A percentile compares a stretch with the other conserved stretches of the same genome.
Evolutionary conservation across 1,140 invertebrate genomes (phyloP).

Genomic region (Bathynomus jamesi): DNA sequence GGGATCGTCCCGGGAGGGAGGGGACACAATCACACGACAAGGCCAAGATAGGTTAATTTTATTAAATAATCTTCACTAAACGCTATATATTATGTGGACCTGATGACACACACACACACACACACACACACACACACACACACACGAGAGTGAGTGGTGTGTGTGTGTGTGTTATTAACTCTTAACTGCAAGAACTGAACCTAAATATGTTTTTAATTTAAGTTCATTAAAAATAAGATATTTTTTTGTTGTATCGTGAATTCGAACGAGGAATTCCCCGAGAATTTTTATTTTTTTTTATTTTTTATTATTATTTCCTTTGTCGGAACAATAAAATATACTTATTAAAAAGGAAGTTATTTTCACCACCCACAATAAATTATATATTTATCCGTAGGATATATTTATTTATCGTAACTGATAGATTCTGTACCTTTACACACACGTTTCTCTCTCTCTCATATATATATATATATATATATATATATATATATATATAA

Average conservation of each 20-base stretch:
- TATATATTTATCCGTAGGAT: neutral
- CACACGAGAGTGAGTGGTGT: no score
- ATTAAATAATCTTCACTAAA: no score
- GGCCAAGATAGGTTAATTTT: no score
- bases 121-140: neutral
- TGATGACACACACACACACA: neutral
- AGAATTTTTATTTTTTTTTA: neutral
- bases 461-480: neutral
- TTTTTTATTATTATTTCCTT: neutral
- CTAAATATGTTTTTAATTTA: no score
- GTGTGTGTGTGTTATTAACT: no score
- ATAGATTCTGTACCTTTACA: no score
- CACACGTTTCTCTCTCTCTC: no score
- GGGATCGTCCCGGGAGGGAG: neutral
- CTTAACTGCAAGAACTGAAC: no score
- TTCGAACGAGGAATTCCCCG: neutral
- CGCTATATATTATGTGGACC: neutral
- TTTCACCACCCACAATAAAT: neutral
- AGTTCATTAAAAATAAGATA: no score
- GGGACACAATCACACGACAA: no score
- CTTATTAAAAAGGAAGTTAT: neutral
- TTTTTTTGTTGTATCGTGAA: no score
- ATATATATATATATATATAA: constrained; percentile 1
- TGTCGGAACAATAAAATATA: neutral
- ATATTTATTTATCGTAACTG: neutral